These are phyloP conservation scores for Cheilosia urbana DNA, from an alignment of 2,888 invertebrate species.

Conservation along the genomic window DNA sequence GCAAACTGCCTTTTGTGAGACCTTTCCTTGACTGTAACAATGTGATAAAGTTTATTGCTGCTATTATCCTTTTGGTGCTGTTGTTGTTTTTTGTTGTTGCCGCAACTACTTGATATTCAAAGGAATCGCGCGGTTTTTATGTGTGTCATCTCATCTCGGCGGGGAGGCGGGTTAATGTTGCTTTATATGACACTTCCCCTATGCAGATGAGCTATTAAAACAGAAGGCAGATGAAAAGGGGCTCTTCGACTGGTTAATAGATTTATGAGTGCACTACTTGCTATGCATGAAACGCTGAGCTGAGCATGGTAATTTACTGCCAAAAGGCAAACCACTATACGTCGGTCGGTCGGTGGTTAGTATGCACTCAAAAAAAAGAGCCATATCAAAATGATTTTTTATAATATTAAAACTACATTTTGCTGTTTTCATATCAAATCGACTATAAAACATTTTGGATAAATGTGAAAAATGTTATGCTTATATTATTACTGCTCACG, in stretches of 20 bases:
- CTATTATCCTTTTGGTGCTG: slow-evolving; percentile 25
- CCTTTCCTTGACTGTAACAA: slow-evolving; percentile 24
- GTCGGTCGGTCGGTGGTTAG: too few species aligned
- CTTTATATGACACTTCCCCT: background rate
- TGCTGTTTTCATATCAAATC: too few species aligned
- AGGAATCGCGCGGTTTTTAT: slow-evolving; percentile 33
- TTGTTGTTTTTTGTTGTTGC: background rate
- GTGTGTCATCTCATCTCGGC: slow-evolving; percentile 9
- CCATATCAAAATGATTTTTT: too few species aligned
- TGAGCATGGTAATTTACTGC: slow-evolving; percentile 14
- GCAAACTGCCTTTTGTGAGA: background rate
- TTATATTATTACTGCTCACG: too few species aligned
- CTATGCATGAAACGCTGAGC: slow-evolving; percentile 42
- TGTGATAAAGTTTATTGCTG: slow-evolving; percentile 45
- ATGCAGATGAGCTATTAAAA: too few species aligned
- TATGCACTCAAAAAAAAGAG: too few species aligned
- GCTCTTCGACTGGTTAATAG: slow-evolving; percentile 25
- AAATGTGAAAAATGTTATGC: too few species aligned
- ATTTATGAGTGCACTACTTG: slow-evolving; percentile 44
- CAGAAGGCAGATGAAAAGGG: background rate
- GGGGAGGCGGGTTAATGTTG: slow-evolving; percentile 14
- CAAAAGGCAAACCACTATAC: background rate
- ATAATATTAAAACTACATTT: too few species aligned
- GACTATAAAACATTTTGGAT: too few species aligned
- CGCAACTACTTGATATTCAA: slow-evolving; percentile 46